Evolutionary conservation across 2,888 invertebrate species (phyloP).

Genomic region (Ischnura elegans): DNA sequence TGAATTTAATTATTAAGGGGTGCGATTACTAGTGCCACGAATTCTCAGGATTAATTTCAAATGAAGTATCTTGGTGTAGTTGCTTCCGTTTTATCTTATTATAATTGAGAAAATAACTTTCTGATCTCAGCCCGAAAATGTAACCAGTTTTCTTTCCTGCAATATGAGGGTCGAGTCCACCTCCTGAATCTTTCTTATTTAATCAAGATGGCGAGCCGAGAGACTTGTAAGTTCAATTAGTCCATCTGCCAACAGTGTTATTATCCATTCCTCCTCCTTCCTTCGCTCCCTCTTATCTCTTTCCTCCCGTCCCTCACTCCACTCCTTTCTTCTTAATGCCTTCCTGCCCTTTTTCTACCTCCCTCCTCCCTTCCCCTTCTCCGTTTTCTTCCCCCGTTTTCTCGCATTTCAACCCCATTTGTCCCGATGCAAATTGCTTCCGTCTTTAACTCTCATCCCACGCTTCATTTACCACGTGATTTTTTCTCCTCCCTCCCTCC

Average conservation of each 20-base stretch:
- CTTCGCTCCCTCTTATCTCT: not conserved
- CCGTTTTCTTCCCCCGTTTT: not conserved
- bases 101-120: no score
- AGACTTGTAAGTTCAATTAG: not conserved
- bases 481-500: not conserved
- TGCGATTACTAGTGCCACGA: no score
- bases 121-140: no score
- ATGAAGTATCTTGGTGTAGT: not conserved
- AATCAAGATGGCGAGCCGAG: not conserved
- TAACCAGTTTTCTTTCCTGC: not conserved
- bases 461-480: constrained; percentile 47
- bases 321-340: not conserved
- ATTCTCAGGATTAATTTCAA: no score
- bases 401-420: constrained; percentile 64
- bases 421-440: constrained; percentile 63
- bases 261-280: not conserved
- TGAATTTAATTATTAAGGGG: no score
- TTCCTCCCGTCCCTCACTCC: not conserved
- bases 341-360: no score
- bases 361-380: not conserved
- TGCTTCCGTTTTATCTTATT: no score
- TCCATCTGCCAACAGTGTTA: not conserved
- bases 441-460: constrained; percentile 54
- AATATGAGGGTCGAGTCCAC: not conserved
- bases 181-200: not conserved